Conservation (phyloP, 2,113 vertebrate genomes). For the Mesoclemmys tuberculata region DNA sequence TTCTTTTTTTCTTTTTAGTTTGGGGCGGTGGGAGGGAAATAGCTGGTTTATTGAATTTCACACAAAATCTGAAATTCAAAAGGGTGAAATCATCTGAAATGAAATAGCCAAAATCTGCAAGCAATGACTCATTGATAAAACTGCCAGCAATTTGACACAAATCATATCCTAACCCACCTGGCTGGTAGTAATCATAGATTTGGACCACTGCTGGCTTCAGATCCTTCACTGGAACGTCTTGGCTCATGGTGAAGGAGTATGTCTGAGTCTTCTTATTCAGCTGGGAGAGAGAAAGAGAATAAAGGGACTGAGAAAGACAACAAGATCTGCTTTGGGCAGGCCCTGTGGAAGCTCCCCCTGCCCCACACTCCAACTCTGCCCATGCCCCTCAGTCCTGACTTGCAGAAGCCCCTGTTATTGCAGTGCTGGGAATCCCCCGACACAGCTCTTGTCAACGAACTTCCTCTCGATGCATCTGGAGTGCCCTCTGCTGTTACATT, state of each 20-base stretch:
- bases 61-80: not conserved
- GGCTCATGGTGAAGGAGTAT: conserved; percentile 49
- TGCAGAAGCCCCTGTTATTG: not conserved
- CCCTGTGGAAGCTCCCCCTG: not conserved
- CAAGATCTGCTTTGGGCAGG: not conserved
- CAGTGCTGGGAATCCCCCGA: not conserved
- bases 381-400: not conserved
- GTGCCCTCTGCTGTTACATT: not conserved
- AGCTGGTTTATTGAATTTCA: not conserved
- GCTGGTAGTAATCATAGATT: conserved; percentile 87
- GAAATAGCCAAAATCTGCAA: not conserved
- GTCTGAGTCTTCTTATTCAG: conserved; percentile 7
- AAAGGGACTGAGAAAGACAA: not conserved
- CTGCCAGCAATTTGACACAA: not conserved
- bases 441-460: not conserved
- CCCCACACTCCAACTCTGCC: not conserved
- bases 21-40: not conserved
- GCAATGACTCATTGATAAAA: not conserved
- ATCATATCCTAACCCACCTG: conserved; percentile 66
- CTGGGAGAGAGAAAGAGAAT: conserved; percentile 23
- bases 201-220: conserved; percentile 81
- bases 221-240: conserved; percentile 73
- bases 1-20: not conserved
- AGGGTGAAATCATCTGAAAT: not conserved
- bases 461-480: not conserved